phyloP scores from a whole-genome alignment of 2,113 vertebrate species.

The Rissa tridactyla region DNA sequence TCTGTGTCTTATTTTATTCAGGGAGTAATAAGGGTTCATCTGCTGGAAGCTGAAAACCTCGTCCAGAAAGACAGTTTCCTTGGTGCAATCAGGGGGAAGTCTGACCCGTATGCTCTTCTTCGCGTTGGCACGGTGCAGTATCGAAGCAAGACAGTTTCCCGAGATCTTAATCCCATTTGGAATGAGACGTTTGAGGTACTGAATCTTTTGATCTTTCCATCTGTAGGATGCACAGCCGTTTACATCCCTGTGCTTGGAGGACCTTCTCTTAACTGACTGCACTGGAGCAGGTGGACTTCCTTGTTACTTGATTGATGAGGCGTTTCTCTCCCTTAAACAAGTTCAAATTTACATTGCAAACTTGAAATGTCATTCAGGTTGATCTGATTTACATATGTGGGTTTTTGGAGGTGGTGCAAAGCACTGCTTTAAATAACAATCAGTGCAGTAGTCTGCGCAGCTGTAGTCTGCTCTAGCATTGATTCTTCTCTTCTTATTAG shows the following conservation, averaged over 20 bases:
- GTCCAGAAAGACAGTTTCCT: constrained; percentile 88
- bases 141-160: constrained; percentile 86
- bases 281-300: neutral
- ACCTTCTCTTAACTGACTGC: neutral
- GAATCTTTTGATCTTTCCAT: neutral
- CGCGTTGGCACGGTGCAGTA: constrained; percentile 78
- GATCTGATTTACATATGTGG: constrained; percentile 33
- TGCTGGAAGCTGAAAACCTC: constrained; percentile 86
- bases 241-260: neutral
- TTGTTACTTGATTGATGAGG: neutral
- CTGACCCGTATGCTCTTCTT: constrained; percentile 88
- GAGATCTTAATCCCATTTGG: constrained; percentile 87
- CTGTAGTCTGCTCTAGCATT: neutral
- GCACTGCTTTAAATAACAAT: constrained; percentile 21
- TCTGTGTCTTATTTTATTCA: constrained; percentile 51
- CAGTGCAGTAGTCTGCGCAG: constrained; percentile 1
- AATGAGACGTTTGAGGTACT: constrained; percentile 91
- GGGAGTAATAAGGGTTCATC: constrained; percentile 90
- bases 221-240: neutral
- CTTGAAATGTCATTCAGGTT: neutral
- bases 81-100: constrained; percentile 90
- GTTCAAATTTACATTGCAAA: neutral
- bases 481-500: neutral
- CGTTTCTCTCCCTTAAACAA: neutral
- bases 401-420: constrained; percentile 39